Conservation (phyloP, 2,113 vertebrate genomes). For the Corydoras sp. region DNA sequence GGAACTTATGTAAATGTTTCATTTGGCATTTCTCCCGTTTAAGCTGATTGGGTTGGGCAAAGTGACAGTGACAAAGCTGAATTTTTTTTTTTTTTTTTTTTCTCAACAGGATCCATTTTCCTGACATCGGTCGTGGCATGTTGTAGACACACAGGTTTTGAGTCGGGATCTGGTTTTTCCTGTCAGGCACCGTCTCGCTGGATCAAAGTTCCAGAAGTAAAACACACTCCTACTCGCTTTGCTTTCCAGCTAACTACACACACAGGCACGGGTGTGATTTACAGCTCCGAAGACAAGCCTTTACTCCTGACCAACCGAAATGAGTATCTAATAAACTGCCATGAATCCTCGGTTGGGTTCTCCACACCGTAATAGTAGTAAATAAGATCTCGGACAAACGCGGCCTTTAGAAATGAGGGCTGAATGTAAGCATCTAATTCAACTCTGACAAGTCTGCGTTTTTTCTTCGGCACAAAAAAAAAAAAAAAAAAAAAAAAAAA, state of each 20-base stretch:
- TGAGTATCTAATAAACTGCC: no score
- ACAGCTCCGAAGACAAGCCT: no score
- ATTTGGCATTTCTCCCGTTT: slow-evolving; percentile 2
- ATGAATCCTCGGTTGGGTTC: no score
- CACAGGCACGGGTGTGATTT: background rate
- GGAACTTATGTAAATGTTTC: background rate
- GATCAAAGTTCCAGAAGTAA: slow-evolving; percentile 37
- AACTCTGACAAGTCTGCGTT: no score
- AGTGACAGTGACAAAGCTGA: slow-evolving; percentile 1
- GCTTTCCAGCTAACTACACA: background rate
- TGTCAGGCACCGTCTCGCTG: slow-evolving; percentile 52
- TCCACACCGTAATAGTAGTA: no score
- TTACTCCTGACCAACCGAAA: no score
- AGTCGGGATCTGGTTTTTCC: slow-evolving; percentile 64
- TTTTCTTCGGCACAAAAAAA: no score
- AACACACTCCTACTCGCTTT: slow-evolving; percentile 34
- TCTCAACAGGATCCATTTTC: slow-evolving; percentile 39
- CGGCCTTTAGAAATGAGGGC: no score
- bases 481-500: no score
- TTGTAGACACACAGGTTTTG: slow-evolving; percentile 43
- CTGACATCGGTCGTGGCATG: slow-evolving; percentile 44
- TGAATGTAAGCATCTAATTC: no score
- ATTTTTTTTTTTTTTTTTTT: background rate
- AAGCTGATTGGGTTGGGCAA: slow-evolving; percentile 12
- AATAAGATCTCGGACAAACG: no score